These are phyloP conservation scores for Pelvicachromis taeniatus DNA, from an alignment of 2,113 vertebrate species.

Conservation along the genomic window DNA sequence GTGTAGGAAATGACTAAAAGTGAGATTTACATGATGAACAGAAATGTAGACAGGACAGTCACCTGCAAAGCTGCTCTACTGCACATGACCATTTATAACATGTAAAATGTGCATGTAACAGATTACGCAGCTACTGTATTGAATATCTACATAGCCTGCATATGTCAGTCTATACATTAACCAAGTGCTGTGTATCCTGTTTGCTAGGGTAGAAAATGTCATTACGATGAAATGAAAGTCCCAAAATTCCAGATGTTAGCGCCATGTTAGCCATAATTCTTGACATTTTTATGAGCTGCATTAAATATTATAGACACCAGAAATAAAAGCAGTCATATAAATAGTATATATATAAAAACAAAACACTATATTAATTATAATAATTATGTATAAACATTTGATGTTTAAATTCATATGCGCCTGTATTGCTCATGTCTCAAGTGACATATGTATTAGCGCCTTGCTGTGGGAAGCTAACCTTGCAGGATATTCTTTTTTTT, in stretches of 20 bases:
- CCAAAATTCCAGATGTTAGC: neutral
- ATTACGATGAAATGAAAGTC: neutral
- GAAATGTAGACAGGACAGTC: neutral
- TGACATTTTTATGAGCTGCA: neutral
- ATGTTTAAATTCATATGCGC: neutral
- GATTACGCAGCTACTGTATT: neutral
- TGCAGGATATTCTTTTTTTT: accelerated
- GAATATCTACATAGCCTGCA: neutral
- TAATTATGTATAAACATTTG: neutral
- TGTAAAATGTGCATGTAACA: neutral
- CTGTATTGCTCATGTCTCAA: too few species aligned
- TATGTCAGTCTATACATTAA: neutral
- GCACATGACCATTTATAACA: neutral
- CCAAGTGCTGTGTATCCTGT: neutral
- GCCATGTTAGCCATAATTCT: neutral
- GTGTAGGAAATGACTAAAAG: neutral
- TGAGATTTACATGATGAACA: neutral
- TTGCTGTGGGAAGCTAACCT: neutral
- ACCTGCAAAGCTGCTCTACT: neutral
- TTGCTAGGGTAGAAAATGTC: neutral
- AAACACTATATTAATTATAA: neutral
- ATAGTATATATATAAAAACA: neutral
- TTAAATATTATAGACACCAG: neutral
- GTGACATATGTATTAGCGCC: neutral
- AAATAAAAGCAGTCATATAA: neutral